A percentile compares a stretch with the other conserved stretches of the same genome.
Evolutionary conservation across 1,140 invertebrate genomes (phyloP).

Genomic region (Habropoda laboriosa): DNA sequence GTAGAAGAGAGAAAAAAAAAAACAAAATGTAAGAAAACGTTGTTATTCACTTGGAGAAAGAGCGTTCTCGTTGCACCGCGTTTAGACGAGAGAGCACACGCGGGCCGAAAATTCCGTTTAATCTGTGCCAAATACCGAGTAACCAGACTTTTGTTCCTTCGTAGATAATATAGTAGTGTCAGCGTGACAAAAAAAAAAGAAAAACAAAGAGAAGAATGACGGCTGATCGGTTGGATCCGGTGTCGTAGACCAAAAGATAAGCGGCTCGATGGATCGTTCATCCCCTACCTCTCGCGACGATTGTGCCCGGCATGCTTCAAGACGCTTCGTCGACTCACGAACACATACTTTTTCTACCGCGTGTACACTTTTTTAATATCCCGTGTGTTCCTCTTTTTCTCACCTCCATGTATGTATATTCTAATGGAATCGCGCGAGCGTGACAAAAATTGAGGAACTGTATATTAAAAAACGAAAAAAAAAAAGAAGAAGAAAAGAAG

Average conservation of each 20-base stretch:
- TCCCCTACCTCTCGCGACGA: slow-evolving; percentile 34
- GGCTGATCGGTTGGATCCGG: slow-evolving; percentile 37
- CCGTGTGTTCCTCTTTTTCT: background rate
- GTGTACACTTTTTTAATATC: slow-evolving; percentile 15
- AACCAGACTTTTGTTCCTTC: slow-evolving; percentile 71
- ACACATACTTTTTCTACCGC: slow-evolving; percentile 27
- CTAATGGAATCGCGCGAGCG: background rate
- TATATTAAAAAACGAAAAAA: slow-evolving; percentile 6
- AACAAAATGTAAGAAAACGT: background rate
- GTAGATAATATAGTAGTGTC: slow-evolving; percentile 49
- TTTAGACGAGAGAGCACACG: background rate
- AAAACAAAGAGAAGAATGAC: too few relatives aligned
- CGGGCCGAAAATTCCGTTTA: slow-evolving; percentile 62
- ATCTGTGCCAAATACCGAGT: slow-evolving; percentile 75
- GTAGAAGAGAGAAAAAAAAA: background rate
- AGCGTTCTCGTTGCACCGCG: background rate
- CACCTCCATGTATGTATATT: too few relatives aligned
- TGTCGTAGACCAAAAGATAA: background rate
- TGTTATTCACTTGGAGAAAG: background rate
- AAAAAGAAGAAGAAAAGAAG: background rate
- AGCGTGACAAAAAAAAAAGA: background rate
- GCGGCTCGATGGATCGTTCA: slow-evolving; percentile 43
- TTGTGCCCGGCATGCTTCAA: slow-evolving; percentile 8
- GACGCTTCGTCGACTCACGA: background rate
- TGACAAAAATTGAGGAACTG: slow-evolving; percentile 7